phyloP scores from a whole-genome alignment of 2,888 invertebrate species.

The Lacanobia oleracea region DNA sequence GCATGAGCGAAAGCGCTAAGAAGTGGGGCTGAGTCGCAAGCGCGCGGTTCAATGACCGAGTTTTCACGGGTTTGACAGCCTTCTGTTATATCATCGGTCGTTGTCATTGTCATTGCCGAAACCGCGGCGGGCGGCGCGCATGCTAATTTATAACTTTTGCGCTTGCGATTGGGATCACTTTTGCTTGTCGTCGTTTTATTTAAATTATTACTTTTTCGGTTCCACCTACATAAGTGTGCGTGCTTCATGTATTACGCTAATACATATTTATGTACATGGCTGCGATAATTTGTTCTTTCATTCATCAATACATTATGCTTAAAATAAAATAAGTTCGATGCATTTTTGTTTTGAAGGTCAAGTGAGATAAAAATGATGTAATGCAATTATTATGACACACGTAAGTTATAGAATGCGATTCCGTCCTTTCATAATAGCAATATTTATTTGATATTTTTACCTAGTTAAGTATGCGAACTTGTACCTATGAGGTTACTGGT shows the following conservation, averaged over 20 bases:
- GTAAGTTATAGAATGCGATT: slow-evolving; percentile 12
- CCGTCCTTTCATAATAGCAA: neutral
- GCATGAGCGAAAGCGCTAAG: slow-evolving; percentile 83
- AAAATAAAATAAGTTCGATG: slow-evolving; percentile 36
- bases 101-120: slow-evolving; percentile 91
- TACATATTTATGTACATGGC: slow-evolving; percentile 57
- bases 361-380: slow-evolving; percentile 25
- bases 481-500: neutral
- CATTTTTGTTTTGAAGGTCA: slow-evolving; percentile 49
- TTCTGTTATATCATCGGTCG: slow-evolving; percentile 90
- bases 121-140: slow-evolving; percentile 74
- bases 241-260: slow-evolving; percentile 63
- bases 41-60: slow-evolving; percentile 90
- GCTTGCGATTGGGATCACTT: slow-evolving; percentile 75
- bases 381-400: slow-evolving; percentile 26
- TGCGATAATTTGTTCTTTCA: slow-evolving; percentile 46
- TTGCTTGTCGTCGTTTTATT: slow-evolving; percentile 70
- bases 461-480: neutral
- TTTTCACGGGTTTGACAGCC: slow-evolving; percentile 91
- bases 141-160: slow-evolving; percentile 82
- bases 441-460: neutral
- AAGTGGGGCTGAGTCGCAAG: slow-evolving; percentile 78
- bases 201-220: slow-evolving; percentile 65
- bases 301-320: slow-evolving; percentile 37
- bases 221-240: slow-evolving; percentile 61